Conservation (phyloP, 2,113 vertebrate genomes). For the Rhinolophus sinicus region DNA sequence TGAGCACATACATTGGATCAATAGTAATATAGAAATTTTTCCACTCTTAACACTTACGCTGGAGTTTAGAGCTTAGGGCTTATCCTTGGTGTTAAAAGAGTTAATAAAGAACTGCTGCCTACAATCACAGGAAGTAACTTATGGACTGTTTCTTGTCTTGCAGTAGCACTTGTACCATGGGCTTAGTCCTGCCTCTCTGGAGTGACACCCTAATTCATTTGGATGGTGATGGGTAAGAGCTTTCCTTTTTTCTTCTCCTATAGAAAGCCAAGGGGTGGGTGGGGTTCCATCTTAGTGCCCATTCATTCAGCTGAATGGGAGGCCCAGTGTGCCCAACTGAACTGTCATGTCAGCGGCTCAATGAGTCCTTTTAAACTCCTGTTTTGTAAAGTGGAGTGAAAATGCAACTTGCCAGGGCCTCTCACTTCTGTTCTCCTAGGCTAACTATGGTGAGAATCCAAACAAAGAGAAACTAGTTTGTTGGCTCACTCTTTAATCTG, state of each 20-base stretch:
- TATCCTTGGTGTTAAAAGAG: slow-evolving; percentile 41
- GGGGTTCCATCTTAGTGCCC: slow-evolving; percentile 39
- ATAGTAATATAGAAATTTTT: slow-evolving; percentile 22
- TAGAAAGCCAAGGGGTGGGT: neutral
- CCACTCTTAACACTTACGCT: neutral
- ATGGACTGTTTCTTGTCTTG: slow-evolving; percentile 71
- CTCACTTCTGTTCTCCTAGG: slow-evolving; percentile 62
- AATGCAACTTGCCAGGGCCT: slow-evolving; percentile 55
- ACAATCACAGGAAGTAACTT: slow-evolving; percentile 62
- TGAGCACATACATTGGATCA: slow-evolving; percentile 12
- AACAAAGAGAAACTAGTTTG: slow-evolving; percentile 55
- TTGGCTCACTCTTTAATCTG: slow-evolving; percentile 63
- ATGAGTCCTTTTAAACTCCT: slow-evolving; percentile 66
- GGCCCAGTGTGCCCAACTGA: slow-evolving; percentile 37
- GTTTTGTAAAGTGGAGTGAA: slow-evolving; percentile 64
- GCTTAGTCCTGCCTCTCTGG: slow-evolving; percentile 97
- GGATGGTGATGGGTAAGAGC: slow-evolving; percentile 97
- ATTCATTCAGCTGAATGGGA: slow-evolving; percentile 65
- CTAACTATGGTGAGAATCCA: slow-evolving; percentile 45
- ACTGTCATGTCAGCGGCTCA: slow-evolving; percentile 61
- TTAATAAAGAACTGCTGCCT: slow-evolving; percentile 52
- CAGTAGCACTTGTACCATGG: slow-evolving; percentile 93
- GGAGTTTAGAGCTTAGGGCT: neutral
- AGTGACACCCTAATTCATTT: slow-evolving; percentile 98
- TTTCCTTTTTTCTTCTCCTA: slow-evolving; percentile 41